Base-by-base conservation (phyloP, 2,113 vertebrate genomes). In the Cyprinodon brontotheroides region DNA sequence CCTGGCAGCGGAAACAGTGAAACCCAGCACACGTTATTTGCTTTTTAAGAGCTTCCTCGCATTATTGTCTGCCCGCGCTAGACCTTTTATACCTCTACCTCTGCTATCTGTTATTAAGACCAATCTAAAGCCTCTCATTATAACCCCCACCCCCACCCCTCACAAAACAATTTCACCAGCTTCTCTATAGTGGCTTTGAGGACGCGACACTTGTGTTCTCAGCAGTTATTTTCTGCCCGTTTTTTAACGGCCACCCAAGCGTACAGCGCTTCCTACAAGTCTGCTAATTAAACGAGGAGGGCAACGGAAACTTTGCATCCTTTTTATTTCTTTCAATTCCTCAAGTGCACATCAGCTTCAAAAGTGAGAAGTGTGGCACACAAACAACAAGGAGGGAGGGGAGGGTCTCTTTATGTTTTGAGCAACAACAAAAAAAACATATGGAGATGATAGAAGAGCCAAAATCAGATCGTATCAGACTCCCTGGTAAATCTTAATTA, bases 81-180 rank as follows among this genome's bases (percentile, higher is more conserved):
- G 85, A 84, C 90, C 90, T 86, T 91, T 91, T 85, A 91, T 90
- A 83, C 86, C 75, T 83, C 85, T 85, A 86, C 91, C 90, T 89
- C 91, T 88, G 89, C 88, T 92, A 91, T 92, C 91, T 94, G 93
- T 93, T 88, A 94, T 93, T 92, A 92, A 90, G 84, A 81, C 86
- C 90, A 88, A 85, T 92, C 88, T 77, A 57, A 86, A 87, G 70
- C 90, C 92, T 92, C 87, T 92, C 89, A 92, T 93, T 93, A 93
- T 78, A 84, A 77, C 77, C 80, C 87, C 36, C 13, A 20, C 60
- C 61, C 11, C 29, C 50, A 10, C 74, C 81, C 82, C 89, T 80
- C 63, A 88, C 80, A 91, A 91, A 91, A 91, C 89, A 86, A 85
- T 93, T 89, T 91, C 65, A 75, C 77, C 77, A 57, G 81, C 77